phyloP scores from a whole-genome alignment of 1,140 invertebrate genomes.

The Nephila pilipes region DNA sequence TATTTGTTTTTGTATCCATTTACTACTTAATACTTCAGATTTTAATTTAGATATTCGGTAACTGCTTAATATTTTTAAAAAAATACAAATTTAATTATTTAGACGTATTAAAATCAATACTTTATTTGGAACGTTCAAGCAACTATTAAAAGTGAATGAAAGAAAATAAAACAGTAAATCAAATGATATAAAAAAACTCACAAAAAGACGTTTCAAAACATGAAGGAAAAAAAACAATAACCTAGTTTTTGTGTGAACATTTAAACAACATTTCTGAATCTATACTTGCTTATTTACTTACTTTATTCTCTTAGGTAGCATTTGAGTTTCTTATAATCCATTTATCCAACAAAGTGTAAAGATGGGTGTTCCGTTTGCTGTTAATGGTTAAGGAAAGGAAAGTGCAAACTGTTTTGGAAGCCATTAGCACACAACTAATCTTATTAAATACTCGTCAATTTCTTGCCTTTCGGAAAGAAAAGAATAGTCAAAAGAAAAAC shows the following conservation, averaged over 20 bases:
- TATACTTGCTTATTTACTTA: conserved; percentile 29
- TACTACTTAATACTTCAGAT: too few species aligned
- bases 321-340: conserved; percentile 68
- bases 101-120: too few species aligned
- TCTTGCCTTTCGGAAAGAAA: conserved; percentile 29
- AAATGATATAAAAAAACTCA: not conserved
- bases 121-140: too few species aligned
- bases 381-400: conserved; percentile 68
- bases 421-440: conserved; percentile 67
- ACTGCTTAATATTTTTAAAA: too few species aligned
- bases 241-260: conserved; percentile 27
- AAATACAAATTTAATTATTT: too few species aligned
- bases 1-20: too few species aligned
- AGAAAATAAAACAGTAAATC: not conserved
- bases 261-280: conserved; percentile 21
- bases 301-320: conserved; percentile 54
- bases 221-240: not conserved
- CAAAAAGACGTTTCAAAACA: not conserved
- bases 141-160: not conserved
- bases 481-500: not conserved
- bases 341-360: conserved; percentile 60
- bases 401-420: conserved; percentile 71
- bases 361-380: conserved; percentile 22
- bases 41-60: too few species aligned
- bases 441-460: conserved; percentile 73